Base-by-base conservation (phyloP, 2,797 vertebrate genomes). In the Decapterus maruadsi region DNA sequence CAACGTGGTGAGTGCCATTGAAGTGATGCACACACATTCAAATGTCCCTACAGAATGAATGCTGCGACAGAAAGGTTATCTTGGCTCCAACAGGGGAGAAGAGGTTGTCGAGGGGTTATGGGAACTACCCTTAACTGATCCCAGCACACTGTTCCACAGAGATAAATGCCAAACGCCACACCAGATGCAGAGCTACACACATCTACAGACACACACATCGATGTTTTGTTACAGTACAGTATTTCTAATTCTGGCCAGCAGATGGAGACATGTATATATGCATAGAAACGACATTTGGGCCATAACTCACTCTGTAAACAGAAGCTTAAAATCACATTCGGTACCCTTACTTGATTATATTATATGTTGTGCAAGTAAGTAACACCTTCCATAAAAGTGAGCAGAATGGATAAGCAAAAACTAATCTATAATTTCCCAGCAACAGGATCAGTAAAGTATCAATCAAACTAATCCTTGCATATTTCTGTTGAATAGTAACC, bases 1-100 rank as follows among this genome's bases (percentile, higher is more conserved):
- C 87, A 99, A 98, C 67, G 96, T 99, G 97, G 98, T 99, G 94
- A 97, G 95, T 95, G 50, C 68, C 76, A 77, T 50, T 83, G 60
- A 75, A 72, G 59, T 77, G 56, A 86, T 31, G 31, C 17, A 58
- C 58, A 36, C 54, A 22, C 45, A 74, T 51, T 54, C 56, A 74
- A 31, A 77, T 6, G 4, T 36, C 31, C 5, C 9, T 62, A 54
- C 20, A 70, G 55, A 77, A 42, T 66, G 63, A 58, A 63, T 54
- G 68, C 36, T 72, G 77, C 61, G 51, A 31, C 22, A n/a, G 64
- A 87, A 86, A 79, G 75, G 79, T 83, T 73, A 79, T 75, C 67
- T 70, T 46, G 9, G 48, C 60, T 72, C 20, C 31, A 80, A 22
- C 76, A 68, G 56, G n/a, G 60, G 58, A 81, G 45, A 42, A 62